phyloP scores from a whole-genome alignment of 2,888 invertebrate genomes.

The Ametastegia equiseti region DNA sequence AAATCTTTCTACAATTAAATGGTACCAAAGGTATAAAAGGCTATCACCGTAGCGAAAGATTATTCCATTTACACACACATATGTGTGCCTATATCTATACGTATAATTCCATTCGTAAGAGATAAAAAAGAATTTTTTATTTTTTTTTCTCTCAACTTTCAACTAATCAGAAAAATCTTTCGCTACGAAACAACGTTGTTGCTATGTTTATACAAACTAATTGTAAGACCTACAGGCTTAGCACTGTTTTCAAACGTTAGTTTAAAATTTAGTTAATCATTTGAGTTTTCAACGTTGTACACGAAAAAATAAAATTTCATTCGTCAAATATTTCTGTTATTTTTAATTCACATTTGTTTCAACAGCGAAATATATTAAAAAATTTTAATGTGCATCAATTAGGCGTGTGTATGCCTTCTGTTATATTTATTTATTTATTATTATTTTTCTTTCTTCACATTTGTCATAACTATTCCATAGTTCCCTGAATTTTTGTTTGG shows the following conservation, averaged over 20 bases:
- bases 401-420: neutral
- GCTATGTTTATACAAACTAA: slow-evolving; percentile 21
- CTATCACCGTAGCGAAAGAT: slow-evolving; percentile 40
- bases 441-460: neutral
- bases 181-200: slow-evolving; percentile 32
- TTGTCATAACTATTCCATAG: neutral
- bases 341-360: too few species aligned
- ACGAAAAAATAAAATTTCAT: neutral
- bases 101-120: neutral
- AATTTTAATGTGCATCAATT: slow-evolving; percentile 1
- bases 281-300: neutral
- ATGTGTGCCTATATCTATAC: neutral
- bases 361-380: neutral
- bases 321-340: neutral
- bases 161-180: slow-evolving; percentile 13
- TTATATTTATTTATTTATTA: too few species aligned
- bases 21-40: slow-evolving; percentile 61
- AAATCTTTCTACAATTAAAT: slow-evolving; percentile 55
- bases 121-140: neutral
- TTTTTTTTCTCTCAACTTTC: neutral
- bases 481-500: slow-evolving; percentile 43
- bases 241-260: slow-evolving; percentile 24
- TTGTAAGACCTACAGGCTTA: slow-evolving; percentile 10
- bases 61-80: neutral
- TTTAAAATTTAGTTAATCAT: neutral